These are phyloP conservation scores for Pipistrellus pygmaeus DNA, from an alignment of 2,797 vertebrate genomes.

Conservation along the genomic window DNA sequence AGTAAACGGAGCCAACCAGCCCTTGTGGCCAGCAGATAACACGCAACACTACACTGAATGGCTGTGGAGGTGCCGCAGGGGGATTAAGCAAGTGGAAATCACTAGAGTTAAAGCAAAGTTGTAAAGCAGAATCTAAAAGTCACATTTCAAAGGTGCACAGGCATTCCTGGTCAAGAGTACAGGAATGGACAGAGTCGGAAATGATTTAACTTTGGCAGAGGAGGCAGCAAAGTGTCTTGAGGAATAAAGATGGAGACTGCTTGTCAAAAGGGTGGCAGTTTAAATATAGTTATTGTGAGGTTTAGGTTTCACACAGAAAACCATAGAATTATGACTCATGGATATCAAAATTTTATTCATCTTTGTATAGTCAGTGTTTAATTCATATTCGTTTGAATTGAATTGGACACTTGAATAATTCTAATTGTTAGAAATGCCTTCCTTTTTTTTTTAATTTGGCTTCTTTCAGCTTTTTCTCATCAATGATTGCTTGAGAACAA, in stretches of 20 bases:
- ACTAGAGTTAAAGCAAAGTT: neutral
- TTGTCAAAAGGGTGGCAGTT: neutral
- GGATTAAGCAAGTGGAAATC: neutral
- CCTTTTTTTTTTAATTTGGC: neutral
- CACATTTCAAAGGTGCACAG: neutral
- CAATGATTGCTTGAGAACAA: neutral
- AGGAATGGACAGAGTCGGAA: neutral
- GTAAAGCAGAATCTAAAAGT: neutral
- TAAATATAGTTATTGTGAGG: neutral
- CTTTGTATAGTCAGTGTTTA: neutral
- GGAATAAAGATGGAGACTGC: neutral
- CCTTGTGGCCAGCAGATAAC: neutral
- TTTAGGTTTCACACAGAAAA: conserved; percentile 18
- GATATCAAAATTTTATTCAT: conserved; percentile 2
- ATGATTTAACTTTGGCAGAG: neutral
- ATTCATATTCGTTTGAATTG: neutral
- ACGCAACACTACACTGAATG: neutral
- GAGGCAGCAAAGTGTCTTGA: neutral
- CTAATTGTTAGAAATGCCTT: neutral
- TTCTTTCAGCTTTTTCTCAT: neutral
- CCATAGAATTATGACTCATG: neutral
- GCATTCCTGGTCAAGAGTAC: neutral
- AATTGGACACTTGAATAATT: neutral
- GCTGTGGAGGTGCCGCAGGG: neutral
- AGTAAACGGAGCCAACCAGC: neutral